Conservation (phyloP, 1,140 invertebrate genomes). For the Zaprionus gabonicus region DNA sequence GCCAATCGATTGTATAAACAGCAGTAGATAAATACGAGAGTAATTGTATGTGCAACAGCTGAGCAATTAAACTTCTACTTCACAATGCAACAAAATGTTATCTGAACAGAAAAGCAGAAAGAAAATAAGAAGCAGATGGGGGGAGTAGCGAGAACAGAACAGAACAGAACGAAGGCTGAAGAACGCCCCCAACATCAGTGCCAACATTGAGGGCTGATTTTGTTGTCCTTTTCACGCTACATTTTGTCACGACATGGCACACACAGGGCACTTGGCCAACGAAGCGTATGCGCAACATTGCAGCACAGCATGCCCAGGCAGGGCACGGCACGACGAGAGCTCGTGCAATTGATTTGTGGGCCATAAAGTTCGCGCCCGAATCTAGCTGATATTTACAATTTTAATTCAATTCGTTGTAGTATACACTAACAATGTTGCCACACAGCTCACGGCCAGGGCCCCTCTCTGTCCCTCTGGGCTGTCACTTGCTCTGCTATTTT, state of each 20-base stretch:
- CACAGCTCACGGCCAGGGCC: not conserved
- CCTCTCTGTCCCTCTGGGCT: constrained; percentile 4
- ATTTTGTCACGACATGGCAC: constrained; percentile 39
- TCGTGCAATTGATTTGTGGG: constrained; percentile 76
- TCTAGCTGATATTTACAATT: constrained; percentile 74
- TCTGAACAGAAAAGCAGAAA: constrained; percentile 8
- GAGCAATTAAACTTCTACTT: constrained; percentile 5
- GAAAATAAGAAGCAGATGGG: not conserved
- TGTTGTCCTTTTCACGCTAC: constrained; percentile 34
- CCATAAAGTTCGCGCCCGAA: constrained; percentile 67
- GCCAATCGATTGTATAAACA: constrained; percentile 1
- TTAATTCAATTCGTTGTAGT: constrained; percentile 72
- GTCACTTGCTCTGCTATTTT: constrained; percentile 51
- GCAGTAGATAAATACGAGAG: constrained; percentile 5
- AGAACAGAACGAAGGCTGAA: constrained; percentile 33
- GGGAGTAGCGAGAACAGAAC: not conserved
- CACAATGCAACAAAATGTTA: not conserved
- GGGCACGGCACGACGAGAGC: constrained; percentile 14
- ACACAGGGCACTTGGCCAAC: constrained; percentile 39
- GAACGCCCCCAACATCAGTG: constrained; percentile 49
- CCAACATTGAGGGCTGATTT: constrained; percentile 28
- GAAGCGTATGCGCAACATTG: constrained; percentile 59
- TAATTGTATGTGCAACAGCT: not conserved
- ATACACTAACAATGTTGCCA: constrained; percentile 3
- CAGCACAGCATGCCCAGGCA: not conserved